Percentiles rank a stretch among this genome's conserved stretches.
phyloP scores from a whole-genome alignment of 1,140 invertebrate genomes.

The Drosophila lowei region DNA sequence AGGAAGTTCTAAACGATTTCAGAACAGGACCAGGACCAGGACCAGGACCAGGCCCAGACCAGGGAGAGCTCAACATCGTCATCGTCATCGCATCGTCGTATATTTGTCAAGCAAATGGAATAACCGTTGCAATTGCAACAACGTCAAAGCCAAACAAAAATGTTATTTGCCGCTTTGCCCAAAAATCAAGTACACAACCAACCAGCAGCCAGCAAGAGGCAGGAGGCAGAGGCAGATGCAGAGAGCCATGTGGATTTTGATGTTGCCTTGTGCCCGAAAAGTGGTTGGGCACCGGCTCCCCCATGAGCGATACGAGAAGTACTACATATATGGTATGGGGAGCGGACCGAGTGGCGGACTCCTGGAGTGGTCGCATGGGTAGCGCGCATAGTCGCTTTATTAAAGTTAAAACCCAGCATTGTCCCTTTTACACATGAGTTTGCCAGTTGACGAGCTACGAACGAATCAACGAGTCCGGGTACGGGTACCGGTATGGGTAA shows the following conservation, averaged over 20 bases:
- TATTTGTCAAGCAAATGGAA: slow-evolving; percentile 82
- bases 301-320: slow-evolving; percentile 2
- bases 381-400: slow-evolving; percentile 71
- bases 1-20: slow-evolving; percentile 53
- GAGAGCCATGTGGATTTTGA: slow-evolving; percentile 43
- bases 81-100: slow-evolving; percentile 47
- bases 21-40: slow-evolving; percentile 6
- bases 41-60: slow-evolving; percentile 4
- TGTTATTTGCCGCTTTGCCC: slow-evolving; percentile 80
- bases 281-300: slow-evolving; percentile 6
- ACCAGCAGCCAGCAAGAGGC: neutral
- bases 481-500: neutral
- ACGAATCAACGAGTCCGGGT: slow-evolving; percentile 26
- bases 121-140: slow-evolving; percentile 79
- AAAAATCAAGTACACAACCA: slow-evolving; percentile 80
- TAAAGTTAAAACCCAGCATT: slow-evolving; percentile 77
- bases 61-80: neutral
- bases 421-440: slow-evolving; percentile 76
- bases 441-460: slow-evolving; percentile 52
- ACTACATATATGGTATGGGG: neutral
- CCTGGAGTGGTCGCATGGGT: neutral
- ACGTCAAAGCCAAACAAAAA: slow-evolving; percentile 81
- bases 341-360: neutral
- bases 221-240: neutral
- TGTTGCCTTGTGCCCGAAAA: slow-evolving; percentile 25